phyloP scores from a whole-genome alignment of 2,113 vertebrate species.

The Microtus richardsoni region DNA sequence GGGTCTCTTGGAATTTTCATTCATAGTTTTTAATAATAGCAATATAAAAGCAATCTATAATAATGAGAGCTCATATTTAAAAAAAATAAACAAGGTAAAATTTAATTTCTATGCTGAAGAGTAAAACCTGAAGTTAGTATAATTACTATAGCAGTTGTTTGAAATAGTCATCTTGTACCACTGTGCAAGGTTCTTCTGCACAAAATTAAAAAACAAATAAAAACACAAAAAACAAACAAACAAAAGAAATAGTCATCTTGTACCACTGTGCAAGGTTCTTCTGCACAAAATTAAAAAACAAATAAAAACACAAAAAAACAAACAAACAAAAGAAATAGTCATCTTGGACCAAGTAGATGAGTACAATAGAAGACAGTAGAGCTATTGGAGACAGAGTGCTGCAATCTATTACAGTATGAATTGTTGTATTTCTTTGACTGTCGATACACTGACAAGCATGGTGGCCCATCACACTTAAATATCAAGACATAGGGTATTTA shows the following conservation, averaged over 20 bases:
- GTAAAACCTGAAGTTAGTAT: neutral
- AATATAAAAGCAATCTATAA: neutral
- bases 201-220: too few relatives aligned
- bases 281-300: too few relatives aligned
- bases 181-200: too few relatives aligned
- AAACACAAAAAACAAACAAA: too few relatives aligned
- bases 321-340: neutral
- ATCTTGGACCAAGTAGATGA: neutral
- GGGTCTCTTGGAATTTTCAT: neutral
- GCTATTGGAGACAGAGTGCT: neutral
- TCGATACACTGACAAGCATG: neutral
- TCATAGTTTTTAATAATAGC: neutral
- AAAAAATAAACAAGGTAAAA: slow-evolving; percentile 16
- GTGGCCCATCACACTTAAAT: neutral
- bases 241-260: neutral
- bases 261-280: too few relatives aligned
- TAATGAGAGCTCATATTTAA: too few relatives aligned
- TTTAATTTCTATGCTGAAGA: neutral
- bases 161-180: neutral
- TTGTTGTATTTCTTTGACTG: neutral
- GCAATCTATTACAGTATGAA: neutral
- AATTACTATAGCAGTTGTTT: neutral
- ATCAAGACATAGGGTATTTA: neutral
- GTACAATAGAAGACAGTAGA: neutral
- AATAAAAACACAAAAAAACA: too few relatives aligned